Base-by-base conservation (phyloP, 2,113 vertebrate genomes). In the Eurystomus gularis region DNA sequence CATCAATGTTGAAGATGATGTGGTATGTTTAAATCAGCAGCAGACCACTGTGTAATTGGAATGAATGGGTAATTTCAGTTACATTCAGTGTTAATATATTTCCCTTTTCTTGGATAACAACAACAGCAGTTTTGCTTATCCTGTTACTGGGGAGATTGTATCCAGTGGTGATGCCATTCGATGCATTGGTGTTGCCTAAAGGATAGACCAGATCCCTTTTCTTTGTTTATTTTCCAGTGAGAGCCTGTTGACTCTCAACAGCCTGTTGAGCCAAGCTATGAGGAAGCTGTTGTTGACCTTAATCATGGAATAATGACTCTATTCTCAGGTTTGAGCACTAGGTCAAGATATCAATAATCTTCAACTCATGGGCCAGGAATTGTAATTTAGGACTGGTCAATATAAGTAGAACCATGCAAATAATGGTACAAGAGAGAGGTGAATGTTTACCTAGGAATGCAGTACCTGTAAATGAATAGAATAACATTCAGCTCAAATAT, bases 361-460 rank as follows among this genome's bases (percentile, higher is more conserved):
- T 96, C 54, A 87, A 11, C 48, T 5, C 4, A 11, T 62, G 62
- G 62, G 35, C 44, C 42, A 42, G 35, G 9, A 71, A 31, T 37
- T 54, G 25, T 4, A 24, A 48, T 75, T 86, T 92, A 69, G 46
- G 37, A 89, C 24, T 51, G 78, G 70, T 69, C 84, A 89, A 58
- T 46, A 11, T 26, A 44, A 70, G 23, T n/a, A 29, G 90, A 88
- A 75, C 73, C 10, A 11, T 86, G 76, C 51, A 81, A 44, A 33
- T 37, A 65, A 82, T 26, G 28, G n/a, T 68, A 39, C 42, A 52
- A 73, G 65, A 54, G 46, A 93, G 77, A 90, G n/a, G 60, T 60
- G 51, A 80, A 95, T 60, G 29, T 97, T 97, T 97, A 84, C 54
- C 57, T 93, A 82, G 94, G 86, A 97, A 95, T 80, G 24, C n/a